Evolutionary conservation across 1,140 invertebrate genomes (phyloP).

Genomic region (Holcopasites calliopsidis): DNA sequence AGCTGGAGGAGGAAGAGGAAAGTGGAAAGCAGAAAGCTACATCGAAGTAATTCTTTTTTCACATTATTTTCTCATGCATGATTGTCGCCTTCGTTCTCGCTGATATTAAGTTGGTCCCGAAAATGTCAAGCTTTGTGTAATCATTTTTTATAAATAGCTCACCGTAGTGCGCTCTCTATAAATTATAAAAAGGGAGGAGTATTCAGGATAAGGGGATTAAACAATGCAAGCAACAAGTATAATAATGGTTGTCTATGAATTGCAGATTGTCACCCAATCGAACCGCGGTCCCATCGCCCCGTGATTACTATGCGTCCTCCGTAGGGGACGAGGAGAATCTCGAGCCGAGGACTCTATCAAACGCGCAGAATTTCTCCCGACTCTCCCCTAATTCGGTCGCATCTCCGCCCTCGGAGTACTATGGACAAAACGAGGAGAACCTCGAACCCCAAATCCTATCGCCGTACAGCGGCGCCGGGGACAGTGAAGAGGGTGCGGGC

Average conservation of each 20-base stretch:
- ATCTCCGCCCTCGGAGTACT: slow-evolving; percentile 79
- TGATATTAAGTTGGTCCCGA: too few relatives aligned
- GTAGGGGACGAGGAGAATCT: slow-evolving; percentile 77
- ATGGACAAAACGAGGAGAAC: slow-evolving; percentile 78
- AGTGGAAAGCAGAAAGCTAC: slow-evolving; percentile 37
- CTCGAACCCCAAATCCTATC: slow-evolving; percentile 72
- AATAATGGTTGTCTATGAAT: neutral
- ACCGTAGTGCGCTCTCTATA: too few relatives aligned
- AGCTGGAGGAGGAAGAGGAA: slow-evolving; percentile 55
- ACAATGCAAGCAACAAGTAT: neutral
- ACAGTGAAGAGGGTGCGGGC: slow-evolving; percentile 68
- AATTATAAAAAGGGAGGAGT: neutral
- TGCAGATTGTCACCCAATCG: slow-evolving; percentile 73
- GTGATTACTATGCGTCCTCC: slow-evolving; percentile 66
- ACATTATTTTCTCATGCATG: neutral
- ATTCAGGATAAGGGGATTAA: neutral
- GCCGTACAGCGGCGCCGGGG: slow-evolving; percentile 72
- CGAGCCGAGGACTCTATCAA: slow-evolving; percentile 61
- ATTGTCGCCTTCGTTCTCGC: too few relatives aligned
- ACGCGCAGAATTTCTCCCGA: slow-evolving; percentile 60
- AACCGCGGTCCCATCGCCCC: slow-evolving; percentile 60
- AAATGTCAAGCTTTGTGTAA: too few relatives aligned
- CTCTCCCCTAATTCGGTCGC: slow-evolving; percentile 71
- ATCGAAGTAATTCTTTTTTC: slow-evolving; percentile 43
- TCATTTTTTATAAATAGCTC: too few relatives aligned